These are phyloP conservation scores for Drosophila sordidula DNA, from an alignment of 2,888 invertebrate genomes.

Conservation along the genomic window DNA sequence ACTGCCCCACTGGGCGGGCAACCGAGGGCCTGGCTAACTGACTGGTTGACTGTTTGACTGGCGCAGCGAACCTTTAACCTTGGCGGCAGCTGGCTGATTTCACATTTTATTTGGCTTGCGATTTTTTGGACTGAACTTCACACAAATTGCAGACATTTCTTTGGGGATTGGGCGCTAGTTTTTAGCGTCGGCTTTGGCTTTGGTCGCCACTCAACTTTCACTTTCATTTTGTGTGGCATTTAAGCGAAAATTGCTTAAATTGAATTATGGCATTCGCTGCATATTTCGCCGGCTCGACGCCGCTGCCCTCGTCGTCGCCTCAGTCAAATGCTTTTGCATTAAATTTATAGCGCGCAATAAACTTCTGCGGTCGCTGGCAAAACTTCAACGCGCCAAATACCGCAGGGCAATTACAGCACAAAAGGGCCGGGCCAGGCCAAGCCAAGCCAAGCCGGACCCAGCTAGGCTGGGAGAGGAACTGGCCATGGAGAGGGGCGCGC, in stretches of 20 bases:
- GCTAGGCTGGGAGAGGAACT: neutral
- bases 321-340: constrained; percentile 74
- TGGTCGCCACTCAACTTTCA: constrained; percentile 40
- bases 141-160: constrained; percentile 35
- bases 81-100: constrained; percentile 44
- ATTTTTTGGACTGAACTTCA: constrained; percentile 28
- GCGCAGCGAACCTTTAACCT: constrained; percentile 30
- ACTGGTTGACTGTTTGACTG: constrained; percentile 22
- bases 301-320: constrained; percentile 28
- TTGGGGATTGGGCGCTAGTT: constrained; percentile 16
- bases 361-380: constrained; percentile 72
- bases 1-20: neutral
- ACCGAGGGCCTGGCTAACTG: constrained; percentile 34
- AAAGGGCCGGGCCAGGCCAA: constrained; percentile 6
- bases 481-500: neutral
- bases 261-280: constrained; percentile 69
- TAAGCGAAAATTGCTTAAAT: constrained; percentile 57
- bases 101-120: constrained; percentile 21
- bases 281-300: constrained; percentile 41
- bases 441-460: neutral
- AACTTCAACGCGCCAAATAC: constrained; percentile 69
- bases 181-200: neutral
- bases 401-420: constrained; percentile 73
- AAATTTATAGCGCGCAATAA: constrained; percentile 77
- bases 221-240: constrained; percentile 57